phyloP scores from a whole-genome alignment of 2,888 invertebrate species.

The Pseudolycoriella hygida region DNA sequence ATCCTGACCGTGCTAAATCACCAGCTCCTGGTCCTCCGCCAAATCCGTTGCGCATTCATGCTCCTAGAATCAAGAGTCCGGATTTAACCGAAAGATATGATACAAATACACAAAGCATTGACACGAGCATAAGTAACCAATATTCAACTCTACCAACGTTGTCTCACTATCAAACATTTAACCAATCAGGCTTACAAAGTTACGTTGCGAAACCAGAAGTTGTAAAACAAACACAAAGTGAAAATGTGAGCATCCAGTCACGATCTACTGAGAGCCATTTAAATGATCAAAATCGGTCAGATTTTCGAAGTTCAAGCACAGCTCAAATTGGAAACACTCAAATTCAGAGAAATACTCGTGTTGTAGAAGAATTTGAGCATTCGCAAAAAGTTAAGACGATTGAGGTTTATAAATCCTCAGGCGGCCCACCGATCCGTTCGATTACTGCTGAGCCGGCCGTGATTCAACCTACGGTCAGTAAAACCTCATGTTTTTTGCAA shows the following conservation, averaged over 20 bases:
- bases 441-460: not conserved
- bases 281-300: slow-evolving; percentile 25
- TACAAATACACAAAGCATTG: slow-evolving; percentile 19
- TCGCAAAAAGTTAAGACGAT: slow-evolving; percentile 44
- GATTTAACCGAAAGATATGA: slow-evolving; percentile 20
- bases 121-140: slow-evolving; percentile 17
- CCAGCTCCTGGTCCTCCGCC: slow-evolving; percentile 55
- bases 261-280: slow-evolving; percentile 29
- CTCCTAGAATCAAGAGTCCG: slow-evolving; percentile 35
- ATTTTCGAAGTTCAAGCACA: slow-evolving; percentile 26
- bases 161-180: slow-evolving; percentile 28
- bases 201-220: slow-evolving; percentile 31
- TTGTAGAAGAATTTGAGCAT: slow-evolving; percentile 49
- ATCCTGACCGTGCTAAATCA: slow-evolving; percentile 46
- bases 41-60: slow-evolving; percentile 45
- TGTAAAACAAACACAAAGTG: slow-evolving; percentile 31
- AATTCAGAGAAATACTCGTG: slow-evolving; percentile 42
- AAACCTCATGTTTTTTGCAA: not conserved
- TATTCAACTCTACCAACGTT: slow-evolving; percentile 7
- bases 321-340: slow-evolving; percentile 38
- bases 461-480: slow-evolving; percentile 8
- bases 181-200: slow-evolving; percentile 29
- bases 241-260: slow-evolving; percentile 32
- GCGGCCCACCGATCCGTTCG: not conserved
- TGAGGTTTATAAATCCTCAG: slow-evolving; percentile 38